Evolutionary conservation across 2,888 invertebrate genomes (phyloP).

Genomic region (Chrysodeixis includens): DNA sequence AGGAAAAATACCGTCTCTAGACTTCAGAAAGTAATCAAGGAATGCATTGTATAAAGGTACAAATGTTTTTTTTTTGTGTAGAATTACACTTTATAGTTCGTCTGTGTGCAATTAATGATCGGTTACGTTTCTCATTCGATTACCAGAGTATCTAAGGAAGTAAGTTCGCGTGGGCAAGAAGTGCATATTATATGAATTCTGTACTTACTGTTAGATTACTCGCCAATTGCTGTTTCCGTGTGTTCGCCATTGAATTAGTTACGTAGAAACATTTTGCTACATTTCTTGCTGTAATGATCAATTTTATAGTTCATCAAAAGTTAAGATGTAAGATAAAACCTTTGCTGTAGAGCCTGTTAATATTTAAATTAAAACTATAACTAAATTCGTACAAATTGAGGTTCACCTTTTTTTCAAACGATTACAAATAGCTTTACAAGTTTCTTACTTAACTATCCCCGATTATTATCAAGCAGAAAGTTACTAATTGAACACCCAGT

Average conservation of each 20-base stretch:
- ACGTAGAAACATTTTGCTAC: conserved; percentile 4
- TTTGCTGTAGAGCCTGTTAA: too few relatives aligned
- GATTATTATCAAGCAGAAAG: too few relatives aligned
- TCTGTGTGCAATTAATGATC: conserved; percentile 37
- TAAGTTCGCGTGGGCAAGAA: conserved; percentile 49
- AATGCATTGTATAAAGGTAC: conserved; percentile 22
- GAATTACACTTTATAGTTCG: conserved; percentile 23
- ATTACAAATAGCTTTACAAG: too few relatives aligned
- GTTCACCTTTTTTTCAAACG: too few relatives aligned
- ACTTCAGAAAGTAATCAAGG: conserved; percentile 50
- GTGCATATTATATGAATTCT: conserved; percentile 37
- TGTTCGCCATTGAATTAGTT: conserved; percentile 25
- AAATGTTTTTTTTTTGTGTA: conserved; percentile 18
- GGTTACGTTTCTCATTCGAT: conserved; percentile 52
- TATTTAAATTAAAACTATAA: too few relatives aligned
- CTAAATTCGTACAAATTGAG: too few relatives aligned
- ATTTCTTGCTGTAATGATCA: neutral
- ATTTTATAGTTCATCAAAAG: too few relatives aligned
- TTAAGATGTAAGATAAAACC: too few relatives aligned
- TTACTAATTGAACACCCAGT: too few relatives aligned
- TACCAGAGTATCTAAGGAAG: conserved; percentile 52
- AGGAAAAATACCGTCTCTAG: conserved; percentile 57
- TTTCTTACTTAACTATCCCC: too few relatives aligned
- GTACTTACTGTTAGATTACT: conserved; percentile 27
- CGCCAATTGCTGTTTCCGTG: conserved; percentile 33